Base-by-base conservation (phyloP, 1,140 invertebrate genomes). In the Drosophila obscura region DNA sequence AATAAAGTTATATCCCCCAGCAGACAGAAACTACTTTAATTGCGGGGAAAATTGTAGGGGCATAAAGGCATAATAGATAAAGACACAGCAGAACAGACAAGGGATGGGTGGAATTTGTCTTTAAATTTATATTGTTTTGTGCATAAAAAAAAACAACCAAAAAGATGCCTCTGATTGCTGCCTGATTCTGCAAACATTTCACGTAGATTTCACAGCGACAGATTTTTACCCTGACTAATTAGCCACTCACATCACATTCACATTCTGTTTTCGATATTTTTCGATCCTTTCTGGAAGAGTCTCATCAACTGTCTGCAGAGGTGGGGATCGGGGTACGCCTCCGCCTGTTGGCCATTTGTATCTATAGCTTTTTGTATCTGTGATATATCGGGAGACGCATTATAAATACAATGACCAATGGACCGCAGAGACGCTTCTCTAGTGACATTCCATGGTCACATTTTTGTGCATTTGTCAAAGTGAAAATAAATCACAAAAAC, bases 381-480 rank as follows among this genome's bases (percentile, higher is more conserved):
- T 39, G 35, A 39, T 39, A 39, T 39, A 39, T 39, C 35, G 35
- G 82, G 69, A 75, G 63, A 57, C 78, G 74, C 66, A 87, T 87
- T 87, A 79, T 82, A 82, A 82, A 87, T 88, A 87, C 82, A 87
- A 82, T 85, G 82, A 85, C 82, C 82, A 35, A 35, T 39, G 35
- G 35, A 39, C 35, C 35, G 8, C 35, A 39, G 35, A 39, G 11
- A 87, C 81, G 81, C 66, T 72, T 82, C 82, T 88, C 35, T 39
- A 39, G 4, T 87, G 82, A 87, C 82, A 87, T 88, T 71, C 83
- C 82, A 87, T 88, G 82, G 82, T 87, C 82, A 87, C 82, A 87
- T 88, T 82, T 88, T 82, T 87, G 82, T 85, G 82, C 82, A 87
- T 87, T 87, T 87, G 82, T 88, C 82, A 88, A 88, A 87, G 66